Percentiles rank a stretch among this genome's conserved stretches.
phyloP scores from a whole-genome alignment of 2,113 vertebrate species.

The Prunella fulvescens region DNA sequence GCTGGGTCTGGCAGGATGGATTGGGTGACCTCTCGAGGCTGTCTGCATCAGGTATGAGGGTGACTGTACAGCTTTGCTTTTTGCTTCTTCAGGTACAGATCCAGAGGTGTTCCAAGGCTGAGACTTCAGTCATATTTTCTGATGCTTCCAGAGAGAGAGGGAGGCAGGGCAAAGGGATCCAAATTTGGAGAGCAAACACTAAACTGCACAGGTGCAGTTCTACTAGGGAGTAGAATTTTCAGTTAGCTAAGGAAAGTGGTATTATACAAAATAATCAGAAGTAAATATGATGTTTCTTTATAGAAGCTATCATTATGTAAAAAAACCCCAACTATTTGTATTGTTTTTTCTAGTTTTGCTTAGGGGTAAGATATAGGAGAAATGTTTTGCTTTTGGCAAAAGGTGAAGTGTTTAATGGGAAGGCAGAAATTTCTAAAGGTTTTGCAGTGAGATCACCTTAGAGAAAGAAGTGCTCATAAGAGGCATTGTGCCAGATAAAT shows the following conservation, averaged over 20 bases:
- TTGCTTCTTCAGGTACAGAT: not conserved
- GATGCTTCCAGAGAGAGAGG: not conserved
- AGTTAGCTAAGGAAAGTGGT: not conserved
- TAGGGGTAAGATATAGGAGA: not conserved
- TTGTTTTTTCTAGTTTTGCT: not conserved
- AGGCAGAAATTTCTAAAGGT: not conserved
- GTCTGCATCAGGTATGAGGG: not conserved
- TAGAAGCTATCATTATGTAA: not conserved
- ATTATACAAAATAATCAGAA: not conserved
- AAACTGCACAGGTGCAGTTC: not conserved
- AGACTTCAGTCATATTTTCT: not conserved
- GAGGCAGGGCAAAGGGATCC: not conserved
- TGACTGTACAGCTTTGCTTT: not conserved
- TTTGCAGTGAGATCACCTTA: not conserved
- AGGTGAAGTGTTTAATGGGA: not conserved
- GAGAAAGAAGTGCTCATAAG: not conserved
- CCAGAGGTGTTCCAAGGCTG: not conserved
- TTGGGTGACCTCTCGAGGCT: not conserved
- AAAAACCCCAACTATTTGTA: not conserved
- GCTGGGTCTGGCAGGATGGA: not conserved
- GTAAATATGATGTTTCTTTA: not conserved
- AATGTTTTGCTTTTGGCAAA: not conserved
- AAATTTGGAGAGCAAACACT: not conserved
- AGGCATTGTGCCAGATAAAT: not conserved
- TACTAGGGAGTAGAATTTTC: not conserved